phyloP scores from a whole-genome alignment of 1,140 invertebrate species.

The Caenorhabditis inopinata region DNA sequence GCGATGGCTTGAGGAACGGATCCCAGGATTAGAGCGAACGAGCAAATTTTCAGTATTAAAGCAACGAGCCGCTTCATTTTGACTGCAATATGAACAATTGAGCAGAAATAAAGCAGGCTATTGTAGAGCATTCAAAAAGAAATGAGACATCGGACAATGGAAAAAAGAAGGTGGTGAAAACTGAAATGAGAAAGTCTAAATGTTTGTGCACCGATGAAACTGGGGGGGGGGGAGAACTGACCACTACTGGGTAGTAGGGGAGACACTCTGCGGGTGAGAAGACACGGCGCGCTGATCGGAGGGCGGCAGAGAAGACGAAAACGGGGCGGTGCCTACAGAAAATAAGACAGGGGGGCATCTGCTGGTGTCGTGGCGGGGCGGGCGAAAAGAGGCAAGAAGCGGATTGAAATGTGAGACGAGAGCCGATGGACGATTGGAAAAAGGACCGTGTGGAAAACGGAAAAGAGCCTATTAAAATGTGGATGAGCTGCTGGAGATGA shows the following conservation, averaged over 20 bases:
- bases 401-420: slow-evolving; percentile 25
- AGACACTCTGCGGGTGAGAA: background rate
- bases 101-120: background rate
- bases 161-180: background rate
- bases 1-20: background rate
- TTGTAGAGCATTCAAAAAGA: no score
- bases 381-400: background rate
- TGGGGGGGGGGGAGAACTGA: background rate
- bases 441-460: background rate
- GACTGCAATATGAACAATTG: background rate
- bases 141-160: background rate
- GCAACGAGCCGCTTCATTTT: background rate
- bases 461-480: slow-evolving; percentile 25
- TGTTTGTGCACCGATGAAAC: slow-evolving; percentile 3
- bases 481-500: slow-evolving; percentile 30
- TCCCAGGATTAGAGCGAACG: background rate
- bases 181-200: slow-evolving; percentile 18
- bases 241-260: slow-evolving; percentile 21
- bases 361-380: background rate
- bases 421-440: background rate
- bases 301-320: background rate
- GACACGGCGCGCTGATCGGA: slow-evolving; percentile 3
- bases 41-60: background rate
- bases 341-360: slow-evolving; percentile 24
- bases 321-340: slow-evolving; percentile 8